Percentiles rank a stretch among this genome's conserved stretches.
Conservation (phyloP, 2,797 vertebrate species). For the Lithobates sylvaticus region DNA sequence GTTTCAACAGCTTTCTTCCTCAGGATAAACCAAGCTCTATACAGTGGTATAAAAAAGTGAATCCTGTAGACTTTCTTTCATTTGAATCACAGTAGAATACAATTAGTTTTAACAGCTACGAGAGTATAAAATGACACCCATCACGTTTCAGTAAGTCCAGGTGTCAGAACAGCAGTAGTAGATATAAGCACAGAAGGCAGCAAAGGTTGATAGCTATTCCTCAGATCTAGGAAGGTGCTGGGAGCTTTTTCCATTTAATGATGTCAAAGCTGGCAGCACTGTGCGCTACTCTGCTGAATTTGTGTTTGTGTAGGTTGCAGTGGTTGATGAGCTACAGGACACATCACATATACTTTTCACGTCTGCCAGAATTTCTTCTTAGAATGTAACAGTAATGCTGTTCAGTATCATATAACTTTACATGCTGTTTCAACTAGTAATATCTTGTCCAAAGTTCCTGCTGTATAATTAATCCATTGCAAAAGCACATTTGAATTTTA, state of each 20-base stretch:
- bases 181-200: neutral
- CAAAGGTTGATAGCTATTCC: conserved; percentile 17
- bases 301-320: neutral
- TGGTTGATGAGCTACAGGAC: neutral
- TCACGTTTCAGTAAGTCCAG: conserved; percentile 26
- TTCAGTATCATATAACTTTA: too few species aligned
- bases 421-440: too few species aligned
- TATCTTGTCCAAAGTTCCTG: too few species aligned
- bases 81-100: neutral
- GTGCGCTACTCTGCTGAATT: neutral
- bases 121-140: conserved; percentile 7
- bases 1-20: neutral
- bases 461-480: too few species aligned
- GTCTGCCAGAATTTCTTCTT: too few species aligned
- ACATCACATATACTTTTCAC: neutral
- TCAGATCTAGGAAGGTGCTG: conserved; percentile 8
- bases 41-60: neutral
- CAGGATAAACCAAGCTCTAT: too few species aligned
- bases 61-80: neutral
- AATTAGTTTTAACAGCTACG: neutral
- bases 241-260: conserved; percentile 29
- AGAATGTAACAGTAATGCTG: too few species aligned
- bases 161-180: conserved; percentile 18
- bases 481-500: too few species aligned
- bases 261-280: conserved; percentile 40